phyloP scores from a whole-genome alignment of 2,888 invertebrate species.

The Chromoteleia sp. region DNA sequence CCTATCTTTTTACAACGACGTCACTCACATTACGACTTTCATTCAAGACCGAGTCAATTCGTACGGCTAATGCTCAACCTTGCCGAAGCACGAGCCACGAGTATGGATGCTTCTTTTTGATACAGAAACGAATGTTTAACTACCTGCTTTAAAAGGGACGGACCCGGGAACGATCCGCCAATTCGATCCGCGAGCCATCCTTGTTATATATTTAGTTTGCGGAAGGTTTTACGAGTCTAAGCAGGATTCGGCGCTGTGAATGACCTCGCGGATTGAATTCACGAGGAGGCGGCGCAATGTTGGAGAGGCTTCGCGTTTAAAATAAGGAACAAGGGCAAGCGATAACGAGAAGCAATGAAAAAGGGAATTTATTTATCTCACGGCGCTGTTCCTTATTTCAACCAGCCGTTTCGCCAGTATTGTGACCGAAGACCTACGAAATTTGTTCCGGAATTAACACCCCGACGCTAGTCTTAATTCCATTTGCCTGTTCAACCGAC shows the following conservation, averaged over 20 bases:
- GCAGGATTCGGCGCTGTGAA: slow-evolving; percentile 12
- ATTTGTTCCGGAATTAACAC: slow-evolving; percentile 2
- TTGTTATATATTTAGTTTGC: slow-evolving; percentile 16
- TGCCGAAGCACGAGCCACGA: neutral
- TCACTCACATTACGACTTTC: slow-evolving; percentile 39
- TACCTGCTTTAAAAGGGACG: neutral
- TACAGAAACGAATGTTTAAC: slow-evolving; percentile 16
- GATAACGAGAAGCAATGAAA: neutral
- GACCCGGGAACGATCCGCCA: slow-evolving; percentile 4
- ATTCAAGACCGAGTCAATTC: slow-evolving; percentile 31
- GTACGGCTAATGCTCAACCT: slow-evolving; percentile 1
- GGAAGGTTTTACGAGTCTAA: neutral
- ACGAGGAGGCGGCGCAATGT: neutral
- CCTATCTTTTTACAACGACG: slow-evolving; percentile 8
- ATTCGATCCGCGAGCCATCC: neutral
- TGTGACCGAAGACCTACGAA: slow-evolving; percentile 20
- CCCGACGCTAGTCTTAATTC: slow-evolving; percentile 25
- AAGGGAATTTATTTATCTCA: neutral
- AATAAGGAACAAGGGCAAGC: neutral
- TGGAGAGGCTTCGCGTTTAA: neutral
- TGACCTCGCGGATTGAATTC: neutral
- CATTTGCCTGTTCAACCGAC: slow-evolving; percentile 30
- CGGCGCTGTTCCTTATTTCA: slow-evolving; percentile 1
- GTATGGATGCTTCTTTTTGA: slow-evolving; percentile 4
- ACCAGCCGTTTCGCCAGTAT: neutral